A percentile compares a stretch with the other conserved stretches of the same genome.
Conservation (phyloP, 2,113 vertebrate genomes). For the Rissa tridactyla region DNA sequence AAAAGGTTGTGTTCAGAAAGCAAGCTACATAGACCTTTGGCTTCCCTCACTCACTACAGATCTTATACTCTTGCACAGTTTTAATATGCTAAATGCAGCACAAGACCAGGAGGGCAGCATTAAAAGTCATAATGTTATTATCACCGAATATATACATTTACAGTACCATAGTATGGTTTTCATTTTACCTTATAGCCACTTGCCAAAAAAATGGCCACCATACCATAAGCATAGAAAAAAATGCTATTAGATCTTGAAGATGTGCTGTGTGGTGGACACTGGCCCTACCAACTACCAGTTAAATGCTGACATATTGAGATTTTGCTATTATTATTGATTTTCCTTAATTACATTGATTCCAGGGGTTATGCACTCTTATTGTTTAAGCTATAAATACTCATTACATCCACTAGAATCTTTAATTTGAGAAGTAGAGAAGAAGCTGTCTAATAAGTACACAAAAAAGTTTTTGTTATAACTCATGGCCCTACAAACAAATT, state of each 20-base stretch:
- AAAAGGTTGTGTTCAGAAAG: not conserved
- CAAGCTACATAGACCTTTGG: not conserved
- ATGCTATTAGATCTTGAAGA: not conserved
- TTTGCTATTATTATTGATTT: conserved; percentile 59
- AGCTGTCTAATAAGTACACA: not conserved
- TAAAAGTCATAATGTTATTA: not conserved
- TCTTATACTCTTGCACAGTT: not conserved
- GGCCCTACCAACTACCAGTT: not conserved
- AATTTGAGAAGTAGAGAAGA: not conserved
- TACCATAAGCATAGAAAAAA: not conserved
- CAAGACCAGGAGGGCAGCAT: not conserved
- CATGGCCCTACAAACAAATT: not conserved
- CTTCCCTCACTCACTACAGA: not conserved
- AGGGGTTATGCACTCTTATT: conserved; percentile 11
- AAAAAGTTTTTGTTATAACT: not conserved
- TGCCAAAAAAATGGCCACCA: not conserved
- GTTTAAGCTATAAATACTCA: conserved; percentile 49
- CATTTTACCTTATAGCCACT: not conserved
- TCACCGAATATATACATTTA: not conserved
- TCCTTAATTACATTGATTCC: conserved; percentile 55
- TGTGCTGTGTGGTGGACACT: not conserved
- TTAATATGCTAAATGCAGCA: not conserved
- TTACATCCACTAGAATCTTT: conserved; percentile 5
- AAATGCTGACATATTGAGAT: conserved; percentile 35
- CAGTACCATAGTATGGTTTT: not conserved